Base-by-base conservation (phyloP, 2,888 invertebrate genomes). In the Caprella mutica region DNA sequence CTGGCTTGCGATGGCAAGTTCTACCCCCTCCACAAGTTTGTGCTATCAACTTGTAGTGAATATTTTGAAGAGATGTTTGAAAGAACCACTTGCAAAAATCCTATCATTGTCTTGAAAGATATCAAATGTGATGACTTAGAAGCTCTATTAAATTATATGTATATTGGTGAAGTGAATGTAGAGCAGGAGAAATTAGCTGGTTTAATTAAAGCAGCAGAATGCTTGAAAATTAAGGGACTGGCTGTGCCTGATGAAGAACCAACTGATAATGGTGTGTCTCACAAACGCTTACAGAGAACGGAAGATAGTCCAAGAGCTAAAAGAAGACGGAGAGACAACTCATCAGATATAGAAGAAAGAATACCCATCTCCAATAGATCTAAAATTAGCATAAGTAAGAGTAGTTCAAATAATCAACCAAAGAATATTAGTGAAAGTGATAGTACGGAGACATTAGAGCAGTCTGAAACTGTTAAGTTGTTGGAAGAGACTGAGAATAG, bases 31-130 rank as follows among this genome's bases (percentile, higher is more conserved):
- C 55, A 55, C 30, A 55, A 55, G 38, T 55, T 55, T 30, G 55
- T 55, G 43, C 46, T 55, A 23, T 55, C 55, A 30, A 55, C 55
- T 30, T 55, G 55, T 38, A 55, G 55, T 55, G 55, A 55, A 55
- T 55, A 55, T 44, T 55, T 55, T 55, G 55, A 55, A 30, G 44
- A 55, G 38, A 55, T 55, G 44, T 55, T 55, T 55, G 55, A 55
- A 30, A 55, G 55, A 30, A 55, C 55, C 24, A 43, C 43, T 30
- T 55, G 55, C 24, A 55, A 55, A 38, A 43, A 55, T 44, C 55
- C 55, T 46, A 46, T 55, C 17, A 55, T 55, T 27, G 55, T 55
- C n/a, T 46, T 55, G 44, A 55, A 55, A 55, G 55, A 55, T 26
- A 55, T 55, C 19, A 55, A 55, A n/a, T 44, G 30, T 44, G 55